Evolutionary conservation across 2,888 invertebrate genomes (phyloP), one percentile per base, ranked within the genome.

Genomic region (Marasmarcha lunaedactyla): DNA sequence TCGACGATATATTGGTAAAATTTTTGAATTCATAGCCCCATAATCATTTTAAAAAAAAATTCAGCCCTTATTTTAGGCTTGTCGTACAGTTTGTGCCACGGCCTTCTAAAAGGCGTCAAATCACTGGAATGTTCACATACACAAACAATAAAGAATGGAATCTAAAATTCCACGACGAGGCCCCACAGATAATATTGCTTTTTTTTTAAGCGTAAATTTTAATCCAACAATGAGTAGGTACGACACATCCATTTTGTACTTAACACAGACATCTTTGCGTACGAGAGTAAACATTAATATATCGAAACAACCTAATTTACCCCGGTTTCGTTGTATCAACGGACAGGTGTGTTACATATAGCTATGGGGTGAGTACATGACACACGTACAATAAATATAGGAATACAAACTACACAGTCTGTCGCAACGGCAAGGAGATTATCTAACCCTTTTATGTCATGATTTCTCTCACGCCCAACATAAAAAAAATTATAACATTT

Each of bases 291-390:
- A 34, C 14, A 34, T 72, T 71, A 66, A 69, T 51, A 57, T 53
- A 58, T 57, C 54, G 56, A 63, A 77, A 81, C 79, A 77, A 78
- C 79, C 79, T 71, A 73, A 59, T 56, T 68, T 73, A 67, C 72
- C 71, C 71, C 73, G 64, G 63, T 54, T 78, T 83, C 81, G 81
- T 81, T 83, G 81, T 79, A 61, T 71, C 56, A 56, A 63, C 70
- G 81, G 81, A 81, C 73, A 71, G 72, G 59, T 61, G 62, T 52
- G 64, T 64, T 69, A 42, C 40, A 39, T 38, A 56, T 47, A 46
- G 49, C 69, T 71, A 71, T 63, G 68, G 70, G 73, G 68, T 46
- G 41, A 62, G 64, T 59, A 72, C 56, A 50, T 65, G 59, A 71
- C 56, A 49, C 52, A 59, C 52, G 58, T 52, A 57, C 54, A 68